These are phyloP conservation scores for Pelmatolapia mariae DNA, from an alignment of 2,113 vertebrate species.

Conservation along the genomic window DNA sequence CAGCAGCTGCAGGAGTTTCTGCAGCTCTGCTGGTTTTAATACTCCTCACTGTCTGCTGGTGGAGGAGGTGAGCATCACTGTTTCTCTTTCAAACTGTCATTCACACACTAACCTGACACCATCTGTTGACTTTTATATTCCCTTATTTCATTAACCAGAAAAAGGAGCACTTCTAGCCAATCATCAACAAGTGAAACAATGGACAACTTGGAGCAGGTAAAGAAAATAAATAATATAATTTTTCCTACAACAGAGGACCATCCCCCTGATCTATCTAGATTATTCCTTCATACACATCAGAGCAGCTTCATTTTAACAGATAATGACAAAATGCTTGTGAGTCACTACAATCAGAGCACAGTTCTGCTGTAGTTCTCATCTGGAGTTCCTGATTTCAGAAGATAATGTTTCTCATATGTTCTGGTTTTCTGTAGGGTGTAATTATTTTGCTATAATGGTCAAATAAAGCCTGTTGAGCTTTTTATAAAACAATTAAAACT, in stretches of 20 bases:
- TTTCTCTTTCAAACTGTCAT: accelerated
- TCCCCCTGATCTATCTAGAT: accelerated
- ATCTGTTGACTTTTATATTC: not conserved
- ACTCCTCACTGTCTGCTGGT: not conserved
- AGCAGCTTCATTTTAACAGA: not conserved
- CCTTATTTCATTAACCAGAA: not conserved
- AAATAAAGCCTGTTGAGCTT: too few species aligned
- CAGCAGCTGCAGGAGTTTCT: not conserved
- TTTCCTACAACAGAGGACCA: not conserved
- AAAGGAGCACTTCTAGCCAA: not conserved
- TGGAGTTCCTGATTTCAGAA: too few species aligned
- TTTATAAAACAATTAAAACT: not conserved
- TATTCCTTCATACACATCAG: accelerated
- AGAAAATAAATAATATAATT: accelerated
- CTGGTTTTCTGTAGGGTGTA: too few species aligned
- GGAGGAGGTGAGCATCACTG: not conserved
- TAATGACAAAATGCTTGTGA: not conserved
- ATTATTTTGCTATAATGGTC: too few species aligned
- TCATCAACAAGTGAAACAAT: not conserved
- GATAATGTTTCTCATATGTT: too few species aligned
- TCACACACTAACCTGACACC: accelerated
- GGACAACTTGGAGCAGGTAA: not conserved
- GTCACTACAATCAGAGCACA: too few species aligned
- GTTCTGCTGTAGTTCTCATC: too few species aligned
- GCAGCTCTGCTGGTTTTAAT: not conserved